Base-by-base conservation (phyloP, 2,797 vertebrate genomes). In the Hephaestus fuliginosus region DNA sequence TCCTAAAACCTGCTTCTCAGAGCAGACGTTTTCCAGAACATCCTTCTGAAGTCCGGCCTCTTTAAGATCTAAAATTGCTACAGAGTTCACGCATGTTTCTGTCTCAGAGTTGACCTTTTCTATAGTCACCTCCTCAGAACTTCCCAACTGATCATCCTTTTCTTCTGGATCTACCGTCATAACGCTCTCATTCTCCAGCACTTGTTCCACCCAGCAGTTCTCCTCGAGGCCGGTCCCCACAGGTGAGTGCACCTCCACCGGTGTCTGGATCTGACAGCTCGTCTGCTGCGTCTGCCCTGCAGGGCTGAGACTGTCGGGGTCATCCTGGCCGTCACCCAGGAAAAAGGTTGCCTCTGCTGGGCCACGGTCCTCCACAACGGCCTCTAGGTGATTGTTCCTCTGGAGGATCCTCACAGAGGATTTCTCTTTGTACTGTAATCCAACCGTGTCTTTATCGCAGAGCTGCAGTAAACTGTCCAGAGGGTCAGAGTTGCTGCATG, bases 221-320 rank as follows among this genome's bases (percentile, higher is more conserved):
- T 56, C 80, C 17, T 88, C 81, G 18, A 75, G 66, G 48, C 48
- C 86, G 0, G 25, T 1, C n/a, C 20, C 87, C 53, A 72, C 65
- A 30, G 85, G 75, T 0, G 77, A 89, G 81, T 94, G 90, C 49
- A 94, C 90, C 66, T 93, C 91, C 68, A 92, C 92, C 0, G 91
- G 80, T 0, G 92, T 92, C 77, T 87, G 88, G 1, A 91, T 88
- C 70, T 25, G 84, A 46, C 86, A 81, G 76, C 82, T 64, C 30
- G 20, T 53, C 28, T 43, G 78, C 55, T 39, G 58, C n/a, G 1
- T 48, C 18, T 39, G 51, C 1, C 89, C 90, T 2, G 20, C 41
- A 0, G 1, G 58, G 53, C 61, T 22, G 33, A 65, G 58, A 2
- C 79, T 79, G 43, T 76, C 80, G 0, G 68, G 10, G 2, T 81